Evolutionary conservation across 35 echinoderm and acorn worm genomes (phyloP), one percentile per base, ranked within the genome.

Genomic region (Patiria miniata): DNA sequence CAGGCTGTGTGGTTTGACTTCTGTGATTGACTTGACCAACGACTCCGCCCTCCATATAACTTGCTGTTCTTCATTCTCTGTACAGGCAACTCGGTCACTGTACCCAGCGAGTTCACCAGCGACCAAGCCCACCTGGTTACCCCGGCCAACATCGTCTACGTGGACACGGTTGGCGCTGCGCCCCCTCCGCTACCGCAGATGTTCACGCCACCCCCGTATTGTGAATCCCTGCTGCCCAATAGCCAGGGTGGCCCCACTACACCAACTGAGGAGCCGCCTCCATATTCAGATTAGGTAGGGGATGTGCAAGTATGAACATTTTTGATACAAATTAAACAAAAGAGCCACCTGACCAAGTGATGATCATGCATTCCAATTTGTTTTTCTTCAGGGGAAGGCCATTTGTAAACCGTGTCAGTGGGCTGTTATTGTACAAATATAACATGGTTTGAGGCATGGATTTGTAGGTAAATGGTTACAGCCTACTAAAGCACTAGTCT

Each of bases 111-210:
- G 61, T 69, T 69, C 34, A 69, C 61, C 23, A 69, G 61, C 15
- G 61, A 69, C 21, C 65, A 73, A 30, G 65, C 65, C 18, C 65
- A 73, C 65, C 26, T 73, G 65, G 65, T 73, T 1, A 73, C 65
- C 65, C 65, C 65, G 9, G 65, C 65, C 21, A 73, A 73, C 34
- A 73, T 73, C 8, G 34, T 73, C 29, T 73, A 73, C 26, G 65
- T 73, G 65, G 65, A 73, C 65, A 73, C 65, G 8, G 29, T 5
- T 7, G 65, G 65, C 14, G 21, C 19, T 14, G 26, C 15, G 0
- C 65, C 65, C 65, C 65, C 65, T 36, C 65, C 26, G 19, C 26
- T 73, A 30, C 65, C 65, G 10, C 65, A 73, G 65, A 22, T 73
- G 22, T 73, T 12, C 29, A 73, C 65, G 34, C 65, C 65, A 23